Base-by-base conservation (phyloP, 2,797 vertebrate genomes). In the Thripadectes ignobilis region DNA sequence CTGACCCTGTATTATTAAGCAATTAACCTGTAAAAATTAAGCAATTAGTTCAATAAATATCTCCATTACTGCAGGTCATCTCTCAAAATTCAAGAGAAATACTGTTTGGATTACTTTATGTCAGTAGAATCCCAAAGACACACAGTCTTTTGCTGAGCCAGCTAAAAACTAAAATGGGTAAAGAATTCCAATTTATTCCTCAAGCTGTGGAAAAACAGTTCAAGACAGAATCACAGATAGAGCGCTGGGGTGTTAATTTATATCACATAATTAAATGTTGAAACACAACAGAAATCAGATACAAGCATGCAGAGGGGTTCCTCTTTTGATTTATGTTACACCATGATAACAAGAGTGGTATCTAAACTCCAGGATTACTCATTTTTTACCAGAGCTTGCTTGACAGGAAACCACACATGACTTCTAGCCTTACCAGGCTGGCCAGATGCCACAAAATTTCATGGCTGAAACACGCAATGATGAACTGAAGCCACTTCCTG, bases 211-310 rank as follows among this genome's bases (percentile, higher is more conserved):
- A 92, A 84, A 95, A 94, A 5, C 39, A 90, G 41, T 74, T 92
- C 43, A 76, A 92, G 84, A 92, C 45, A 92, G 32, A 73, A 39
- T 45, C 38, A 77, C 7, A 16, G 67, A 83, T 54, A 90, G 14
- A 65, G 69, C 16, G 4, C 4, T 46, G 48, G 8, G 27, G 32
- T 75, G 58, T 77, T 95, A 78, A 92, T 87, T 92, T 85, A 65
- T 26, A 66, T 66, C 16, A 55, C 14, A 7, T 36, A 93, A 95
- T 92, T 93, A 65, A 24, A 75, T 78, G 83, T 38, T 76, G 71
- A 95, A 75, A 78, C 30, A 80, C 68, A 92, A 82, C 63, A 96
- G 83, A 94, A 95, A 92, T 91, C 55, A 94, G 86, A 91, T 41
- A 92, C 8, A 78, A 88, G 36, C 51, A 39, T n/a, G 79, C 39